Evolutionary conservation across 2,797 vertebrate genomes (phyloP), one percentile per base, ranked within the genome.

Genomic region (Ctenopoma multispine): DNA sequence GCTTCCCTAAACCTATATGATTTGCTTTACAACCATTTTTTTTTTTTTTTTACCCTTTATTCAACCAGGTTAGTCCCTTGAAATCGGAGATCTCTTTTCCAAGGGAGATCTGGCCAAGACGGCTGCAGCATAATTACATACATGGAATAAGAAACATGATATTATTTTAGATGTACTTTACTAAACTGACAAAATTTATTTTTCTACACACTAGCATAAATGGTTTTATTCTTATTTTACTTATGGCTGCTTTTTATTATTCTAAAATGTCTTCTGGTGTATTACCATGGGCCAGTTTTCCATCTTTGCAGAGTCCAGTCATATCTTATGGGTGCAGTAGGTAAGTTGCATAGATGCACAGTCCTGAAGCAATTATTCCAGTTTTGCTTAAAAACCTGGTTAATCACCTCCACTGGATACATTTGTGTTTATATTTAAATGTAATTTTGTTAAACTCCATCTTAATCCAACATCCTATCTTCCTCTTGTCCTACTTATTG

Each of bases 331-430:
- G 50, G 57, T 72, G 48, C 58, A 1, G 0, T 58, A 79, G 89
- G 90, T 92, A 83, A 87, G 88, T 67, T 63, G 3, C n/a, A 43
- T 36, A 63, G 59, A 40, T 63, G 44, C 53, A 24, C 34, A 38
- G 77, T 54, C 36, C 27, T 24, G 27, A 63, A 29, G 64, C 24
- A 6, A 13, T 67, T 59, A 46, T 46, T 72, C 7, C 6, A 44
- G 12, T 60, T 72, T 68, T 57, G 10, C 11, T 59, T 43, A 8
- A 63, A 72, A 61, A 48, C 1, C 44, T 50, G 1, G 7, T 27
- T 31, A 21, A 49, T 51, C 0, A 4, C n/a, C 34, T 51, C 20
- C 2, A 14, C 7, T 40, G 21, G 46, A 13, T 56, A 9, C 1
- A 10, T 36, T 27, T 67, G 12, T 50, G 2, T 57, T 64, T 36